These are phyloP conservation scores for Alviniconcha strummeri DNA, from an alignment of 2,888 invertebrate species.

Conservation along the genomic window DNA sequence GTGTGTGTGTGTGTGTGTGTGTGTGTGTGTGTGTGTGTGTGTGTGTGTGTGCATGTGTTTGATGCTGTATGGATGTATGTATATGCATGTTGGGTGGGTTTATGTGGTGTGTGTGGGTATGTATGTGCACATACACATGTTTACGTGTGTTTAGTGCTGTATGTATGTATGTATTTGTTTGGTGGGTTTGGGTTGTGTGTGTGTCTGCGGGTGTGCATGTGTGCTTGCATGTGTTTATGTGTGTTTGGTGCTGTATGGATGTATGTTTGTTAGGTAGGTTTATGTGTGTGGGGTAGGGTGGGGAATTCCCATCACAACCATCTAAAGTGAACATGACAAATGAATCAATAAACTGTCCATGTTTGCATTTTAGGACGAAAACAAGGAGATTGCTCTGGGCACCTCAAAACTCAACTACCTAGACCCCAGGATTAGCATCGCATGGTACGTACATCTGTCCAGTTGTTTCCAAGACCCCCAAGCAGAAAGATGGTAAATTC, in stretches of 20 bases:
- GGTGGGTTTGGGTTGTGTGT: not conserved
- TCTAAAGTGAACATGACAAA: no score
- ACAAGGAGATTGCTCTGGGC: conserved; percentile 98
- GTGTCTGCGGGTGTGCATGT: not conserved
- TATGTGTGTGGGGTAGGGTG: not conserved
- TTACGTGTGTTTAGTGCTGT: not conserved
- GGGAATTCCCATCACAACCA: no score
- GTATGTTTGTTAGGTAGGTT: not conserved
- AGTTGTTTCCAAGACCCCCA: no score
- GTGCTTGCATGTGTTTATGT: not conserved
- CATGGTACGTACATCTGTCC: conserved; percentile 81
- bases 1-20: not conserved
- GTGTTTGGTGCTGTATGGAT: not conserved
- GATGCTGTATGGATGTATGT: not conserved
- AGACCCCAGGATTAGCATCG: conserved; percentile 98
- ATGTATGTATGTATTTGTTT: not conserved
- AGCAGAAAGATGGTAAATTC: no score
- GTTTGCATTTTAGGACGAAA: conserved; percentile 87
- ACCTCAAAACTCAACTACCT: conserved; percentile 99
- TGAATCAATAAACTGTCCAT: not conserved
- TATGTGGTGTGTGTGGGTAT: not conserved
- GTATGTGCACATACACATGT: not conserved
- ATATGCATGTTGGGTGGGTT: not conserved
- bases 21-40: not conserved
- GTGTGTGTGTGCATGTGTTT: not conserved